Conservation (phyloP, 2,113 vertebrate genomes). For the Sakesphorus luctuosus region DNA sequence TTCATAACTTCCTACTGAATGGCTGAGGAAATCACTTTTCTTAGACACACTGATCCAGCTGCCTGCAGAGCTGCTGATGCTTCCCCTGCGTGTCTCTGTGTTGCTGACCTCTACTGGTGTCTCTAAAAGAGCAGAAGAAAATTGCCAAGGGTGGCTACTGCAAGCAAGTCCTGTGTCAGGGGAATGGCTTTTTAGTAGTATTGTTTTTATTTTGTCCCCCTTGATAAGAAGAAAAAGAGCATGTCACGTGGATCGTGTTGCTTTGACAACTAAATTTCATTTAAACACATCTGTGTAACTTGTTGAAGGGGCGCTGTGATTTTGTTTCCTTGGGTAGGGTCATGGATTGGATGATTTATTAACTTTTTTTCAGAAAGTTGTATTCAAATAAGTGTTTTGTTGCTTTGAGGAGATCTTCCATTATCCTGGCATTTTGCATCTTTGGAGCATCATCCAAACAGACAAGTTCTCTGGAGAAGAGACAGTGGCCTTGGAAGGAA, state of each 20-base stretch:
- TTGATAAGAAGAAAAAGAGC: background rate
- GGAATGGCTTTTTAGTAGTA: background rate
- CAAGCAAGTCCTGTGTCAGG: background rate
- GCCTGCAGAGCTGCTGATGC: background rate
- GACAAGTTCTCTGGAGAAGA: background rate
- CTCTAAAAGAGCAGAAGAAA: background rate
- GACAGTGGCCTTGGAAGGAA: background rate
- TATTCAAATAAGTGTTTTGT: background rate
- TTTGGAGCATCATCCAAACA: background rate
- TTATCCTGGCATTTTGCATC: background rate
- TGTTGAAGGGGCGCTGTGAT: background rate
- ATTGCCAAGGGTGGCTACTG: background rate
- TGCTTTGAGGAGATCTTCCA: background rate
- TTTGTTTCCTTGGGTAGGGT: background rate
- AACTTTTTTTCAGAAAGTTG: background rate
- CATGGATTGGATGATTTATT: background rate
- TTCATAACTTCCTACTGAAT: background rate
- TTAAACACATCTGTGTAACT: background rate
- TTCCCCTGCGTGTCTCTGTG: background rate
- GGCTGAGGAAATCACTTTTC: background rate
- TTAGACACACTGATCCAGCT: background rate
- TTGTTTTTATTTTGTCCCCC: background rate
- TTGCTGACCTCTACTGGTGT: background rate
- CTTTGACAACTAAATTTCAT: background rate
- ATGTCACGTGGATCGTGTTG: background rate